A percentile compares a stretch with the other conserved stretches of the same genome.
These are phyloP conservation scores for Pristionchus exspectatus DNA, from an alignment of 2,888 invertebrate genomes.

Conservation along the genomic window DNA sequence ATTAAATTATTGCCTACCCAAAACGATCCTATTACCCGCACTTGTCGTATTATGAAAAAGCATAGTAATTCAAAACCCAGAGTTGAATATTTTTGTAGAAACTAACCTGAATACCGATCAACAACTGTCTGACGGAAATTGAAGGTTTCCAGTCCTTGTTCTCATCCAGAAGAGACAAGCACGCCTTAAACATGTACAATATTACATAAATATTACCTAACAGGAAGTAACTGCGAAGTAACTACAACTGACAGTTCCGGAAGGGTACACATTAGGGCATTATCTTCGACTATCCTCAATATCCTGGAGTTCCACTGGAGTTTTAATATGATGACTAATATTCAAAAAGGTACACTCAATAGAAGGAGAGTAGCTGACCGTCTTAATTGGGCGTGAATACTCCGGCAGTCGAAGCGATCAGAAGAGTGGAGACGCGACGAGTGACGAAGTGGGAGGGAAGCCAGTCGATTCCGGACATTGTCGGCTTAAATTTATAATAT, in stretches of 20 bases:
- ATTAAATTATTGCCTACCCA: neutral
- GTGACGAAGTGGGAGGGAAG: slow-evolving; percentile 70
- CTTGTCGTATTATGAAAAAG: neutral
- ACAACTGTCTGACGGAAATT: slow-evolving; percentile 97
- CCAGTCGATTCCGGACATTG: slow-evolving; percentile 58
- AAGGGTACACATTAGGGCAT: slow-evolving; percentile 94
- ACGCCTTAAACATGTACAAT: slow-evolving; percentile 49
- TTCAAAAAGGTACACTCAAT: too few species aligned
- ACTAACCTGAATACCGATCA: slow-evolving; percentile 87
- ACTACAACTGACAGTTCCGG: slow-evolving; percentile 90
- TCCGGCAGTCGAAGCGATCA: slow-evolving; percentile 71
- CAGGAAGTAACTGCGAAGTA: neutral
- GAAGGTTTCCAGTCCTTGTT: slow-evolving; percentile 97
- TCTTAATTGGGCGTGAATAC: slow-evolving; percentile 72
- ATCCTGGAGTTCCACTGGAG: too few species aligned
- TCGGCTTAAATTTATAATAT: neutral
- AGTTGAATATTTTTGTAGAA: neutral
- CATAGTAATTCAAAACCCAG: neutral
- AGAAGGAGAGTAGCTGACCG: too few species aligned
- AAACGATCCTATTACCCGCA: too few species aligned
- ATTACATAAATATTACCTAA: neutral
- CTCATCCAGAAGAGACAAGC: slow-evolving; percentile 92
- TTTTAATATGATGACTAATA: too few species aligned
- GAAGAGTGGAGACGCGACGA: slow-evolving; percentile 75
- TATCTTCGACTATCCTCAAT: too few species aligned